A percentile compares a stretch with the other conserved stretches of the same genome.
Conservation (phyloP, 1,140 invertebrate species). For the Drosophila carrolli region DNA sequence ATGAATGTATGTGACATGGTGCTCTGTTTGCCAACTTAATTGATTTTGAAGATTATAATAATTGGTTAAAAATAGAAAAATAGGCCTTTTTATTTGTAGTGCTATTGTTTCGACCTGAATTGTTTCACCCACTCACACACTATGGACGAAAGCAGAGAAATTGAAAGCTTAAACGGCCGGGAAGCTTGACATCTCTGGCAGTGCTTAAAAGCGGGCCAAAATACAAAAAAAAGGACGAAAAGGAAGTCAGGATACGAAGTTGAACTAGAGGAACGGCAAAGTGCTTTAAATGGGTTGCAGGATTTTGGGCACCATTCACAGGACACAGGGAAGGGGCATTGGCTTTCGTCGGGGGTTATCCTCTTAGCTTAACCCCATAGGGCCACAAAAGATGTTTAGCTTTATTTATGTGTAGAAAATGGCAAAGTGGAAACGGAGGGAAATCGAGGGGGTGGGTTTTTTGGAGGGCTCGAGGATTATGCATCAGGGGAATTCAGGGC, state of each 20-base stretch:
- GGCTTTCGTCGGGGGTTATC: constrained; percentile 57
- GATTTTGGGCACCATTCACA: constrained; percentile 30
- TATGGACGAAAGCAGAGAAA: constrained; percentile 39
- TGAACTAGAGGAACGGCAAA: constrained; percentile 40
- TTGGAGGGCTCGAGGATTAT: constrained; percentile 32
- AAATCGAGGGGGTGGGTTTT: neutral
- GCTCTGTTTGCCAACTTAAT: no score
- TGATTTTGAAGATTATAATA: no score
- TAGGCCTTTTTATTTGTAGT: neutral
- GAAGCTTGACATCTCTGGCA: constrained; percentile 39
- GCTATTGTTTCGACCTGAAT: neutral
- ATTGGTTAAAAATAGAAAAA: no score
- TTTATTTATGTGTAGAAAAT: constrained; percentile 71
- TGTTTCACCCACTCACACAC: constrained; percentile 20
- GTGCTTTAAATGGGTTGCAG: constrained; percentile 59
- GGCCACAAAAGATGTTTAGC: constrained; percentile 66
- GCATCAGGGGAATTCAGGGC: constrained; percentile 7
- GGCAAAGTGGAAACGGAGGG: constrained; percentile 17
- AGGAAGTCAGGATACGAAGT: constrained; percentile 12
- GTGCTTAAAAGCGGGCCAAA: constrained; percentile 45
- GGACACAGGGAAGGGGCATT: constrained; percentile 33
- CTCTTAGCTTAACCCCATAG: constrained; percentile 69
- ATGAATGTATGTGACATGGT: no score
- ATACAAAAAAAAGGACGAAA: constrained; percentile 18
- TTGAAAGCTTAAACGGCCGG: constrained; percentile 67